phyloP scores from a whole-genome alignment of 2,797 vertebrate genomes.

The Carduelis carduelis region DNA sequence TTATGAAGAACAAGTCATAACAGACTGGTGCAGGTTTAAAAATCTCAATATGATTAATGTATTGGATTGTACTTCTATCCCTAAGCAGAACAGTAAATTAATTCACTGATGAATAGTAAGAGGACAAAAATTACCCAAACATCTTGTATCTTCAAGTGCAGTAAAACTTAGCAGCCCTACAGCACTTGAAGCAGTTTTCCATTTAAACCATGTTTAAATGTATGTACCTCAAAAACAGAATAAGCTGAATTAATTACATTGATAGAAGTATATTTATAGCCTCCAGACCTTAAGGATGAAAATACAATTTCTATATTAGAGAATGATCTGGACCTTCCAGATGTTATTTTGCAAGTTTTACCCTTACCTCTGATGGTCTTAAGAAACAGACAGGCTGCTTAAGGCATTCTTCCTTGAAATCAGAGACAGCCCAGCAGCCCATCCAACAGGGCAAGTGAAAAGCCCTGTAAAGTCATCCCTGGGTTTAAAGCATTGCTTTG shows the following conservation, averaged over 20 bases:
- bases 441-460: neutral
- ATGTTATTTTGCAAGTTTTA: conserved; percentile 19
- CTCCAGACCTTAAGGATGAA: neutral
- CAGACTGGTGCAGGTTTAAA: conserved; percentile 46
- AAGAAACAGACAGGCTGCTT: conserved; percentile 16
- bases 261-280: neutral
- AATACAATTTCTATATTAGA: neutral
- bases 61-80: conserved; percentile 21
- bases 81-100: conserved; percentile 45
- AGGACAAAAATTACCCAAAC: conserved; percentile 43
- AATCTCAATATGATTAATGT: conserved; percentile 60
- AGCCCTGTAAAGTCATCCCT: conserved; percentile 40
- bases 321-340: neutral
- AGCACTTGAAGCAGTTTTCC: neutral
- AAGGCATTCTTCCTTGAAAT: conserved; percentile 56
- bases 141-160: neutral
- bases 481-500: conserved; percentile 40
- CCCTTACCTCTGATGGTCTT: conserved; percentile 25
- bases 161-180: neutral
- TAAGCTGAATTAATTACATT: conserved; percentile 13
- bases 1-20: conserved; percentile 54
- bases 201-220: neutral
- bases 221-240: neutral
- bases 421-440: conserved; percentile 37
- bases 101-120: conserved; percentile 33